phyloP scores from a whole-genome alignment of 2,888 invertebrate species.

The Chironomus tentans region DNA sequence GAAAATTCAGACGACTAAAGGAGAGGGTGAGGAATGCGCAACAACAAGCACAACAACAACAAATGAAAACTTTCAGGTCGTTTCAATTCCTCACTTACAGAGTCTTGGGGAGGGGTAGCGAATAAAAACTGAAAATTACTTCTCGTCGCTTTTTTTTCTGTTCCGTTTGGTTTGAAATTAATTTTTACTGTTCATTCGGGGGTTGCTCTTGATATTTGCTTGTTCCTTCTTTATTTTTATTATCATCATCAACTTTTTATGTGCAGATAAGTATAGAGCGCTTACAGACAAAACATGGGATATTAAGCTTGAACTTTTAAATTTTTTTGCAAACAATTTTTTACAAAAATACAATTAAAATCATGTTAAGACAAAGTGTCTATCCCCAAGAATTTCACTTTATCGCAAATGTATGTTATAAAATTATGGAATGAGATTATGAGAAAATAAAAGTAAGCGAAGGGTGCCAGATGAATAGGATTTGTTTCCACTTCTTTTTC shows the following conservation, averaged over 20 bases:
- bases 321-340: too few species aligned
- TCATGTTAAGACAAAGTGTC: too few species aligned
- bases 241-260: neutral
- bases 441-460: neutral
- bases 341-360: too few species aligned
- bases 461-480: constrained; percentile 24
- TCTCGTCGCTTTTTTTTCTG: constrained; percentile 19
- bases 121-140: constrained; percentile 24
- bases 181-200: constrained; percentile 23
- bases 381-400: too few species aligned
- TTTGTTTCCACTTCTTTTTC: neutral
- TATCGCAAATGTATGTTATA: too few species aligned
- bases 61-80: constrained; percentile 2
- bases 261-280: too few species aligned
- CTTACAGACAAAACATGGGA: too few species aligned
- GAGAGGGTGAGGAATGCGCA: neutral
- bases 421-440: too few species aligned
- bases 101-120: neutral
- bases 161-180: constrained; percentile 27
- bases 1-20: neutral
- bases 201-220: neutral
- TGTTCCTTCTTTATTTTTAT: neutral
- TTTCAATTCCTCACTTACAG: neutral
- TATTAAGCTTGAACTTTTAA: too few species aligned
- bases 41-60: neutral